A percentile compares a stretch with the other conserved stretches of the same genome.
Conservation (phyloP, 2,888 invertebrate species). For the Dryomyza anilis region DNA sequence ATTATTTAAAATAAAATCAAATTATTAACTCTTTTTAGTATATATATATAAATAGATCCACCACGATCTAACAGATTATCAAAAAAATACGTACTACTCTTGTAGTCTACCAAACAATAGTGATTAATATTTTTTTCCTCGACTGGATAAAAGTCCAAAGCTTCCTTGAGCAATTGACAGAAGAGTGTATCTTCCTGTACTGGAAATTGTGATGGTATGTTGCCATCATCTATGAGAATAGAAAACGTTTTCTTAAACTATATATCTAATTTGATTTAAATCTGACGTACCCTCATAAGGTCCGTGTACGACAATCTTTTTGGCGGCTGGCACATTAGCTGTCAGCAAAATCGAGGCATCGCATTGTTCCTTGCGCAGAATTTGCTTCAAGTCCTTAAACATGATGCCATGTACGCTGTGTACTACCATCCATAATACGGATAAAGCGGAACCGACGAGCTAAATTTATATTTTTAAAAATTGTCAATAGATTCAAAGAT, state of each 20-base stretch:
- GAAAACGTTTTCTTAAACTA: not conserved
- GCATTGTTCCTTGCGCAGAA: conserved; percentile 97
- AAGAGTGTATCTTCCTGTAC: conserved; percentile 98
- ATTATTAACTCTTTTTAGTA: not conserved
- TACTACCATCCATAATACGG: conserved; percentile 97
- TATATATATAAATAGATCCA: not conserved
- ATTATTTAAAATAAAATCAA: no score
- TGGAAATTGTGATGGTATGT: conserved; percentile 97
- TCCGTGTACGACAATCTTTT: conserved; percentile 97
- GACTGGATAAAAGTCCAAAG: conserved; percentile 95
- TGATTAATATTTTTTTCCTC: conserved; percentile 86
- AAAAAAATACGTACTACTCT: conserved; percentile 88
- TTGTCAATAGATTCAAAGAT: not conserved
- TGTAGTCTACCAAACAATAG: conserved; percentile 96
- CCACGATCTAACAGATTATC: no score
- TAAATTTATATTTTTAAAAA: no score
- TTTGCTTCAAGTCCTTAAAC: conserved; percentile 99
- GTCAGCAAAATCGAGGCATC: conserved; percentile 97
- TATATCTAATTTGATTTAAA: not conserved
- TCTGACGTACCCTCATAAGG: conserved; percentile 61
- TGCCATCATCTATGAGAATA: conserved; percentile 70
- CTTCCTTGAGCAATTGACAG: conserved; percentile 90
- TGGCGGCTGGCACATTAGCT: conserved; percentile 98
- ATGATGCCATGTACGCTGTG: conserved; percentile 98
- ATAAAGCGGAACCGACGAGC: conserved; percentile 91